phyloP scores from a whole-genome alignment of 2,113 vertebrate genomes.

The Laticauda laticaudata region DNA sequence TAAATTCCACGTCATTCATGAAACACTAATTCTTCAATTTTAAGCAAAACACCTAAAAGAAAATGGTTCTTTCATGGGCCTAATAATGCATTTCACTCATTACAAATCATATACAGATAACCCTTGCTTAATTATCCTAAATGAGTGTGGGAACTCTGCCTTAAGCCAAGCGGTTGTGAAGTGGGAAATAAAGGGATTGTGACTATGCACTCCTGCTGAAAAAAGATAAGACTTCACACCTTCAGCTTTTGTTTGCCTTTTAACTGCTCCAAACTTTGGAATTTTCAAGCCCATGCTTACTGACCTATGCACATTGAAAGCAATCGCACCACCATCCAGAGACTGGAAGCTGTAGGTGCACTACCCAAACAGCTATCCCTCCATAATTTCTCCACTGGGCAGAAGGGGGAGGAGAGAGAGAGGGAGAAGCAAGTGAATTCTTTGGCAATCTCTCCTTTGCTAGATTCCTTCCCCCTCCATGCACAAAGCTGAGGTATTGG shows the following conservation, averaged over 20 bases:
- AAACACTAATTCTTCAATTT: slow-evolving; percentile 55
- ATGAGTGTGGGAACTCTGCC: background rate
- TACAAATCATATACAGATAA: slow-evolving; percentile 21
- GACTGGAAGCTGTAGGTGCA: background rate
- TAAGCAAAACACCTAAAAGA: slow-evolving; percentile 67
- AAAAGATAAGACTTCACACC: background rate
- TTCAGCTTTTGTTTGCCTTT: background rate
- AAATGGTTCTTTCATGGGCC: slow-evolving; percentile 68
- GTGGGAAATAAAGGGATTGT: background rate
- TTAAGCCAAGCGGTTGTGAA: background rate
- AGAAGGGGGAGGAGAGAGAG: background rate
- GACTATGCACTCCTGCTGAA: background rate
- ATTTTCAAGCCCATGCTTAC: background rate
- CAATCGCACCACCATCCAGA: background rate
- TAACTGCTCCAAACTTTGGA: background rate
- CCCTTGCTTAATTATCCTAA: background rate
- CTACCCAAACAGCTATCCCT: background rate
- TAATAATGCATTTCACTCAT: slow-evolving; percentile 68
- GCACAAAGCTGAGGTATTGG: background rate
- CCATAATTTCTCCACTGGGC: background rate
- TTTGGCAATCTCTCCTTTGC: background rate
- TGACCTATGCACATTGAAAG: background rate
- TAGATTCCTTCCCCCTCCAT: background rate
- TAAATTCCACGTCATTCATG: background rate
- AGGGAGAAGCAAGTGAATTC: background rate